Conservation (phyloP, 2,797 vertebrate species). For the Ambastaia sidthimunki region DNA sequence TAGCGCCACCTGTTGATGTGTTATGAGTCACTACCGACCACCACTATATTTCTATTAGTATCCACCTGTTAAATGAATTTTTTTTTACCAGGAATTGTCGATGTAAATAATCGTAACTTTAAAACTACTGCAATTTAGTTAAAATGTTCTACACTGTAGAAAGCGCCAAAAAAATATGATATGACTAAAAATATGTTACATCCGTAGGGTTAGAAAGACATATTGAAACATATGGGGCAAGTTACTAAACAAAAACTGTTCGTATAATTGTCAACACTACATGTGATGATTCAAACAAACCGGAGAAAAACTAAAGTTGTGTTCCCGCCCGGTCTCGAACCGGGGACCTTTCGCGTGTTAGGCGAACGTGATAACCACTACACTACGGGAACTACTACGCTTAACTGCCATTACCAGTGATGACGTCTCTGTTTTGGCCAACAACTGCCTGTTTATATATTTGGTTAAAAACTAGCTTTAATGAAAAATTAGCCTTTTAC, state of each 20-base stretch:
- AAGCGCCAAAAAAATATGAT: not conserved
- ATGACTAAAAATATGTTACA: not conserved
- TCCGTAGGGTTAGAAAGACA: no score
- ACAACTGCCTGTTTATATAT: no score
- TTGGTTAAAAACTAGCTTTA: no score
- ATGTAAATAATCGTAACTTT: not conserved
- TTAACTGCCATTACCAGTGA: not conserved
- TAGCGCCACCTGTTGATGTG: slow-evolving; percentile 42
- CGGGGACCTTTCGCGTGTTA: slow-evolving; percentile 8
- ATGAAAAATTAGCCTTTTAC: not conserved
- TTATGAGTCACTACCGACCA: not conserved
- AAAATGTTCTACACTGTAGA: not conserved
- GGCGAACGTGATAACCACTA: slow-evolving; percentile 48
- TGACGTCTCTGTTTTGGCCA: no score
- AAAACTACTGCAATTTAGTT: not conserved
- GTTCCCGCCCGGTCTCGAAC: slow-evolving; percentile 52
- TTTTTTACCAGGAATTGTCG: not conserved
- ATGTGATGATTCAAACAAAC: no score
- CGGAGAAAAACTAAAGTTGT: not conserved
- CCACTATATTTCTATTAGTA: not conserved
- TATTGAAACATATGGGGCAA: no score
- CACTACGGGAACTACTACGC: slow-evolving; percentile 39
- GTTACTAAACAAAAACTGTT: no score
- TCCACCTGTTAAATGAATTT: not conserved
- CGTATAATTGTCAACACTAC: no score